These are phyloP conservation scores for Drosophila insularis DNA, from an alignment of 1,140 invertebrate species.

Conservation along the genomic window DNA sequence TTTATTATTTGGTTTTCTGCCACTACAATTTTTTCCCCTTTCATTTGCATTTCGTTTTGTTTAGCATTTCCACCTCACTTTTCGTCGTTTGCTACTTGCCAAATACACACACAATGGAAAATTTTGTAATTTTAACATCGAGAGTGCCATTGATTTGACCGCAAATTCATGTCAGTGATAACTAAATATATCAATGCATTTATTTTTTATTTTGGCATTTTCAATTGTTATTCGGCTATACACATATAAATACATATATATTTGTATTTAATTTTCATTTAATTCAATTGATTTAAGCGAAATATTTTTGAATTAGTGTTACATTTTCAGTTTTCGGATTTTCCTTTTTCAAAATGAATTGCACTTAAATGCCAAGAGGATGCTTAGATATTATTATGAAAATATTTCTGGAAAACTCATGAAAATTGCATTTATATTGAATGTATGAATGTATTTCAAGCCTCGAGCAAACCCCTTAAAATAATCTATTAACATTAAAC, in stretches of 20 bases:
- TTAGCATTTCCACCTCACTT: neutral
- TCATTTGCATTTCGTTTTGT: neutral
- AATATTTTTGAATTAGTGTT: neutral
- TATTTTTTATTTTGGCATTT: constrained; percentile 23
- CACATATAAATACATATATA: neutral
- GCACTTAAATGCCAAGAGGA: neutral
- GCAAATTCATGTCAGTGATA: constrained; percentile 30
- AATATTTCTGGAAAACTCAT: neutral
- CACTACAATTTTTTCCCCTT: neutral
- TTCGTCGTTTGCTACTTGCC: neutral
- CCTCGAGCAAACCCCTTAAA: neutral
- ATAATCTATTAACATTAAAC: neutral
- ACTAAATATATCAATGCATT: constrained; percentile 5
- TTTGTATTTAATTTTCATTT: constrained; percentile 16
- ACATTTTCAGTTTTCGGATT: too few relatives aligned
- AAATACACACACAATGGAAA: constrained; percentile 4
- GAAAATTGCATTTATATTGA: constrained; percentile 28
- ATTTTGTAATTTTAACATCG: neutral
- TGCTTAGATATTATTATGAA: constrained; percentile 6
- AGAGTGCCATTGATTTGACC: constrained; percentile 34
- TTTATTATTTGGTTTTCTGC: constrained; percentile 23
- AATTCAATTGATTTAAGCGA: neutral
- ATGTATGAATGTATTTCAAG: constrained; percentile 22
- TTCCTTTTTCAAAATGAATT: neutral
- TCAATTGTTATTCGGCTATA: constrained; percentile 3